phyloP scores from a whole-genome alignment of 2,888 invertebrate genomes.

The Macaria liturata region DNA sequence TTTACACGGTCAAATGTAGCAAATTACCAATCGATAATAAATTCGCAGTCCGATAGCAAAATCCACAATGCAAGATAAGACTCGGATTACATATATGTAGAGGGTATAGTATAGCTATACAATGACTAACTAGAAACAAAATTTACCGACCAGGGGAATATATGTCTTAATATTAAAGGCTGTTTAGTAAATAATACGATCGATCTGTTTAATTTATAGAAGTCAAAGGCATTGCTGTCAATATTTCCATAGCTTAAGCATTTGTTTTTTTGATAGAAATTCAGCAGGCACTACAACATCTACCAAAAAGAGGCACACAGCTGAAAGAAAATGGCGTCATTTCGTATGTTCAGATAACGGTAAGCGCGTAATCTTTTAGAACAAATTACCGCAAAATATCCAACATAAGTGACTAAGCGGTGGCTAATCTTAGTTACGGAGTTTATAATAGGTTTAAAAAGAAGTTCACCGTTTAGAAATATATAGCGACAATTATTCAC shows the following conservation, averaged over 20 bases:
- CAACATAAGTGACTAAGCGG: slow-evolving; percentile 11
- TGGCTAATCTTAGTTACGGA: slow-evolving; percentile 1
- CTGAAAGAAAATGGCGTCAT: background rate
- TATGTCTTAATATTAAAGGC: too few species aligned
- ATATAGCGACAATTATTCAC: background rate
- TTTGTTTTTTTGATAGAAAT: too few species aligned
- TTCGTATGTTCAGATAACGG: slow-evolving; percentile 6
- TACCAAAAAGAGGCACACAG: slow-evolving; percentile 4
- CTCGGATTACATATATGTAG: background rate
- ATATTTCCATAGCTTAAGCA: too few species aligned
- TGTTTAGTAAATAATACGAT: too few species aligned
- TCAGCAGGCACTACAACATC: too few species aligned
- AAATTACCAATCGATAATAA: slow-evolving; percentile 22
- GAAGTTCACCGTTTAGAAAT: slow-evolving; percentile 2
- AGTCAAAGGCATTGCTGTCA: too few species aligned
- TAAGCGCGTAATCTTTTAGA: slow-evolving; percentile 8
- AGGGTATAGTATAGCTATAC: background rate
- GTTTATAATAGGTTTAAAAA: slow-evolving; percentile 4
- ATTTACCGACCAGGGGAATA: too few species aligned
- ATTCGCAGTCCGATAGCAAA: slow-evolving; percentile 11
- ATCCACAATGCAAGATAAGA: slow-evolving; percentile 18
- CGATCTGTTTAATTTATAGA: too few species aligned
- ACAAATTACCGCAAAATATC: slow-evolving; percentile 7
- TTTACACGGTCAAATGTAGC: slow-evolving; percentile 17
- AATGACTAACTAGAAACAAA: too few species aligned